phyloP scores from a whole-genome alignment of 2,888 invertebrate genomes.

The Drosophila peninsularis region DNA sequence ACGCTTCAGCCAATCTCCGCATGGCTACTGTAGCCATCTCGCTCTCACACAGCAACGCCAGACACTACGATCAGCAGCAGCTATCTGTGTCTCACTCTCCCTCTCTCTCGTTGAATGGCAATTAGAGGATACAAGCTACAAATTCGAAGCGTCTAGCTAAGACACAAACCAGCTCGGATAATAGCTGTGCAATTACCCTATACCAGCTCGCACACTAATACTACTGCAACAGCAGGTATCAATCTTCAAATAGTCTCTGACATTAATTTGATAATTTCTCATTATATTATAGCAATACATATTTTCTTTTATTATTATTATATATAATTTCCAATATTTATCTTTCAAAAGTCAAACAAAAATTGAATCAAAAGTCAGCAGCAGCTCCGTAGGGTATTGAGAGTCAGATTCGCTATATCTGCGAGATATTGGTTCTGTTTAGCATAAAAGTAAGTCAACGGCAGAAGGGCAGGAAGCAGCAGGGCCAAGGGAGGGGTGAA shows the following conservation, averaged over 20 bases:
- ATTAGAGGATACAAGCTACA: too few relatives aligned
- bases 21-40: not conserved
- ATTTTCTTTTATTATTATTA: too few relatives aligned
- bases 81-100: not conserved
- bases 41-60: not conserved
- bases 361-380: not conserved
- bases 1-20: not conserved
- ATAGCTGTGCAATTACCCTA: not conserved
- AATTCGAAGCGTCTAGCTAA: not conserved
- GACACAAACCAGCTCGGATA: not conserved
- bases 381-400: conserved; percentile 15
- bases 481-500: conserved; percentile 1
- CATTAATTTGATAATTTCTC: too few relatives aligned
- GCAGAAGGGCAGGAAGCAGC: not conserved
- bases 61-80: not conserved
- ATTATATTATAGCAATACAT: too few relatives aligned
- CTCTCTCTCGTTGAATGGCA: not conserved
- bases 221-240: not conserved
- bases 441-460: conserved; percentile 53
- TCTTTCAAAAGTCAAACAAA: not conserved
- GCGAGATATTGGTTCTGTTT: conserved; percentile 32
- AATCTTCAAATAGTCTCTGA: too few relatives aligned
- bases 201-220: not conserved
- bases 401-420: not conserved
- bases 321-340: not conserved